phyloP scores from a whole-genome alignment of 1,140 invertebrate genomes.

The Saccostrea glomerata region DNA sequence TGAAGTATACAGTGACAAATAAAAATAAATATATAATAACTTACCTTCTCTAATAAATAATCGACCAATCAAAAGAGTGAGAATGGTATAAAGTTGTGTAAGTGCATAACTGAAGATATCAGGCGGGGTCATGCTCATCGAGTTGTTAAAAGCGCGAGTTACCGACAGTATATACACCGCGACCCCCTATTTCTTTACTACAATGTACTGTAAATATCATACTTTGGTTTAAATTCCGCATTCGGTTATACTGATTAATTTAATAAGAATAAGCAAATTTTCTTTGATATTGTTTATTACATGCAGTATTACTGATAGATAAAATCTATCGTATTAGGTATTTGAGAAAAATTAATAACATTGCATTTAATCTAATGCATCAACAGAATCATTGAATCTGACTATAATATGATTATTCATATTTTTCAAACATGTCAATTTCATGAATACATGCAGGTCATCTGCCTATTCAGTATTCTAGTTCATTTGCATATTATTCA shows the following conservation, averaged over 20 bases:
- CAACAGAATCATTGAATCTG: not conserved
- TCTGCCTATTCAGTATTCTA: not conserved
- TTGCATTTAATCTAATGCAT: conserved; percentile 3
- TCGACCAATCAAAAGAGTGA: conserved; percentile 28
- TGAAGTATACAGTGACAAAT: not conserved
- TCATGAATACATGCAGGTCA: not conserved
- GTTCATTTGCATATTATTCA: not conserved
- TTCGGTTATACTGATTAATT: conserved; percentile 4
- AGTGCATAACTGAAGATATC: conserved; percentile 41
- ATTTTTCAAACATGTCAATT: not conserved
- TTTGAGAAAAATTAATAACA: not conserved
- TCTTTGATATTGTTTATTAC: not conserved
- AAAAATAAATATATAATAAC: not conserved
- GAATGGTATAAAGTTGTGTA: conserved; percentile 40
- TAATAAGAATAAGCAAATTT: not conserved
- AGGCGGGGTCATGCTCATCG: conserved; percentile 43
- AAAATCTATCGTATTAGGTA: not conserved
- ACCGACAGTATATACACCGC: conserved; percentile 1
- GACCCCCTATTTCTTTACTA: conserved; percentile 14
- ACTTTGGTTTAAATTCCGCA: conserved; percentile 13
- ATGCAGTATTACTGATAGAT: conserved; percentile 11
- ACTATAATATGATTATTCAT: not conserved
- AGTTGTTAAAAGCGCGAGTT: conserved; percentile 35
- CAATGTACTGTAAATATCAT: not conserved
- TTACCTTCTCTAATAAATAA: not conserved